Evolutionary conservation across 2,888 invertebrate species (phyloP).

Genomic region (Drosophila fungiperda): DNA sequence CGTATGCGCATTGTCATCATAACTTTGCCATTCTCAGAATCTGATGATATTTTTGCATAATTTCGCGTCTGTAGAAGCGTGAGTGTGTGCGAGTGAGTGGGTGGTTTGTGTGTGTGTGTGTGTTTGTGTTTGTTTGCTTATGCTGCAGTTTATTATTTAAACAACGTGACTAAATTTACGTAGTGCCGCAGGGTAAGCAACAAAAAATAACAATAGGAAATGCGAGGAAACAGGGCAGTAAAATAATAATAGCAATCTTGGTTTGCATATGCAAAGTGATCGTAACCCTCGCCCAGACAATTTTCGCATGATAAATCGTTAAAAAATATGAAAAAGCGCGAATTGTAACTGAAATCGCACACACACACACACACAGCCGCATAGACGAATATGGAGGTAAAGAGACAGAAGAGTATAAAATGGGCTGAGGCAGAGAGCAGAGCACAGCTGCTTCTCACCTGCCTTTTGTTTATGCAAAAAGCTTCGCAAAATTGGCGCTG

Average conservation of each 20-base stretch:
- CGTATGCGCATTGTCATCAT: constrained; percentile 75
- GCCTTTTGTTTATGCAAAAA: constrained; percentile 81
- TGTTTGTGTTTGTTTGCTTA: constrained; percentile 33
- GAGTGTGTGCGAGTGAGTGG: constrained; percentile 21
- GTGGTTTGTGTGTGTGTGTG: constrained; percentile 22
- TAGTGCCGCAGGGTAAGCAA: constrained; percentile 44
- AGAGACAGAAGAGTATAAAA: constrained; percentile 2
- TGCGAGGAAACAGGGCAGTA: constrained; percentile 54
- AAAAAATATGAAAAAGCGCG: constrained; percentile 75
- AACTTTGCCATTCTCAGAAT: constrained; percentile 65
- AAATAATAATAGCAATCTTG: constrained; percentile 70
- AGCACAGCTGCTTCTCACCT: constrained; percentile 32
- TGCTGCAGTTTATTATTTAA: constrained; percentile 78
- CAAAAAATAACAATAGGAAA: constrained; percentile 31
- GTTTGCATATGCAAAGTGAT: constrained; percentile 72
- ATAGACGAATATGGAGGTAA: constrained; percentile 9
- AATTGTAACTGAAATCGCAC: constrained; percentile 72
- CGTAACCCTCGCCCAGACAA: constrained; percentile 65
- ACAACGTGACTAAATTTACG: constrained; percentile 79
- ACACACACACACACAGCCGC: constrained; percentile 20
- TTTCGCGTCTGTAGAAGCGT: too few species aligned
- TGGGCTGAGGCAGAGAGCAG: constrained; percentile 1
- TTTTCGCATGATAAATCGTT: constrained; percentile 83
- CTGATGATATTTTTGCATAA: constrained; percentile 67
- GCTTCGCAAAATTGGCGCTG: constrained; percentile 77